Conservation (phyloP, 2,113 vertebrate species). For the Mohoua ochrocephala region DNA sequence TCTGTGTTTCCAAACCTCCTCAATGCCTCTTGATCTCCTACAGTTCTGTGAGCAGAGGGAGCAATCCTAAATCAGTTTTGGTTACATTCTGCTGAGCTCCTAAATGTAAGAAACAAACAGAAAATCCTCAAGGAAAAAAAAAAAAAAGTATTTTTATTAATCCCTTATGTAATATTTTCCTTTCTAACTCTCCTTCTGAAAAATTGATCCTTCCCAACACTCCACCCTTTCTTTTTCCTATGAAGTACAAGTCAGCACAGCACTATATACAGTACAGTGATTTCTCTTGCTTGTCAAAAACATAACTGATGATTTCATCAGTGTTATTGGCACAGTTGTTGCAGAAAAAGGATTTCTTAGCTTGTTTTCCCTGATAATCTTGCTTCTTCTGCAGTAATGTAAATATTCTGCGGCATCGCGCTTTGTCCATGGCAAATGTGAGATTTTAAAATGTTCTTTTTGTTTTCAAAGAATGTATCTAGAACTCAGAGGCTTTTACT, state of each 20-base stretch:
- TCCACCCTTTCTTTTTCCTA: not conserved
- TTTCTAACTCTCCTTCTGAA: not conserved
- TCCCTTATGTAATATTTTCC: not conserved
- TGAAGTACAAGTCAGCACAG: not conserved
- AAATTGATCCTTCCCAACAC: not conserved
- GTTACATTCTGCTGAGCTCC: not conserved
- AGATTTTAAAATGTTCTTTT: not conserved
- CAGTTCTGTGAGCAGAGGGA: not conserved
- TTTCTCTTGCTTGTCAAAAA: not conserved
- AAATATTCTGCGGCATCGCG: not conserved
- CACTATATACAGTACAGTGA: not conserved
- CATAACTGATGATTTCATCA: conserved; percentile 30
- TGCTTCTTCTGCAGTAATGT: not conserved
- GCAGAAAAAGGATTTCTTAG: not conserved
- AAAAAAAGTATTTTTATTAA: not conserved
- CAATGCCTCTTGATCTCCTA: not conserved
- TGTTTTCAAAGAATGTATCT: not conserved
- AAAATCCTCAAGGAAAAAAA: not conserved
- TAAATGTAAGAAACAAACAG: not conserved
- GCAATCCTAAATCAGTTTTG: not conserved
- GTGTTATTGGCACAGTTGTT: not conserved
- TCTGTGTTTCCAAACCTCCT: not conserved
- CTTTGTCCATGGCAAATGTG: not conserved
- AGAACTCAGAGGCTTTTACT: not conserved
- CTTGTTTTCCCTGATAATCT: conserved; percentile 4